Percentiles rank a stretch among this genome's conserved stretches.
phyloP scores from a whole-genome alignment of 1,140 invertebrate species.

The Papilio xuthus region DNA sequence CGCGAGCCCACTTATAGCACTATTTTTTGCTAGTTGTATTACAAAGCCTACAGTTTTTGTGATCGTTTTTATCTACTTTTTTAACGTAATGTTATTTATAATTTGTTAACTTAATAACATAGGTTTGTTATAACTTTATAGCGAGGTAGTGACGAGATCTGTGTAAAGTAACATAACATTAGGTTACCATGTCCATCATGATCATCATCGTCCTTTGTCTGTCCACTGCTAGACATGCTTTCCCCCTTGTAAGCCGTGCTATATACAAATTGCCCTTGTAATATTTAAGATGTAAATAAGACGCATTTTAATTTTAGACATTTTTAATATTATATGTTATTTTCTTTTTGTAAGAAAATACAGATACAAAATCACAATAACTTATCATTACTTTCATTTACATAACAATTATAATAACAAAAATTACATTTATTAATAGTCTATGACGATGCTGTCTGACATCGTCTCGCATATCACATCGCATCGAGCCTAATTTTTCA shows the following conservation, averaged over 20 bases:
- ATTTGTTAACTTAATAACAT: background rate
- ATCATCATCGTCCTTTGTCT: too few relatives aligned
- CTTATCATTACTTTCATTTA: slow-evolving; percentile 59
- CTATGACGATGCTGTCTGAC: slow-evolving; percentile 58
- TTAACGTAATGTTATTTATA: background rate
- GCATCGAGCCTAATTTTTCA: slow-evolving; percentile 55
- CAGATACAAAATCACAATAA: slow-evolving; percentile 70
- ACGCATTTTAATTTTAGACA: slow-evolving; percentile 41
- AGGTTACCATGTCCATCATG: too few relatives aligned
- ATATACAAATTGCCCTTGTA: background rate
- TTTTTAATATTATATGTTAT: slow-evolving; percentile 59
- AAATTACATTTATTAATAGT: slow-evolving; percentile 50
- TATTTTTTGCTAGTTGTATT: too few relatives aligned
- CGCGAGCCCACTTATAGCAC: too few relatives aligned
- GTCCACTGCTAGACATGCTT: too few relatives aligned
- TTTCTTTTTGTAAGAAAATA: slow-evolving; percentile 60
- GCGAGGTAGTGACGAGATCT: background rate
- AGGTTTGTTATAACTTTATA: background rate
- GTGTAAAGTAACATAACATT: background rate
- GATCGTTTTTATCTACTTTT: background rate
- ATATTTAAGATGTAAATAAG: slow-evolving; percentile 11
- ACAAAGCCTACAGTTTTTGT: background rate
- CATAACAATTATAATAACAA: slow-evolving; percentile 65
- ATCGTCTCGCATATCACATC: slow-evolving; percentile 64
- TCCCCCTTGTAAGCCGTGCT: background rate